phyloP scores from a whole-genome alignment of 2,797 vertebrate genomes.

The Acropternis orthonyx region DNA sequence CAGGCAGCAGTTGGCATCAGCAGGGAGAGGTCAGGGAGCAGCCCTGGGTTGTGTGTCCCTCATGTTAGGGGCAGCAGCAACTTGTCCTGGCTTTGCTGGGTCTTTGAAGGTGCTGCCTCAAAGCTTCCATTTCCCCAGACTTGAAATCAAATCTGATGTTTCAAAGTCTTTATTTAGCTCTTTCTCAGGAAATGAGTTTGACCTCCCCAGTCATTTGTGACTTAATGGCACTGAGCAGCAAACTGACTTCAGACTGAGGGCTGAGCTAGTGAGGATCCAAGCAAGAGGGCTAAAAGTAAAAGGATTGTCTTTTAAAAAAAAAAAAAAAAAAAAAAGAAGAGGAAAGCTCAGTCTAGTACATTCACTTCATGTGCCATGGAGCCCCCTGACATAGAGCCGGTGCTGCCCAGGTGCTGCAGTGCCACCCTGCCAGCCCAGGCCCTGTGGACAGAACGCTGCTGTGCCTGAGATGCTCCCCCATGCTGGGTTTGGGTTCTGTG shows the following conservation, averaged over 20 bases:
- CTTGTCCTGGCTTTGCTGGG: neutral
- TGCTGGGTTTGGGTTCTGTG: neutral
- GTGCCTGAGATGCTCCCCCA: neutral
- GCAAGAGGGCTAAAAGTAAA: neutral
- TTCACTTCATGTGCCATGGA: neutral
- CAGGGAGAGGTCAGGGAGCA: neutral
- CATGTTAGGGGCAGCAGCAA: neutral
- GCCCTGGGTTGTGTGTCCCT: neutral
- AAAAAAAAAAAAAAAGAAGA: too few species aligned
- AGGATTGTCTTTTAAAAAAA: neutral
- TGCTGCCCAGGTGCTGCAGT: neutral
- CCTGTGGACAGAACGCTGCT: neutral
- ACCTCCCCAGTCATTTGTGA: neutral
- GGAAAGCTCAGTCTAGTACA: neutral
- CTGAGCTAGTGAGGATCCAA: neutral
- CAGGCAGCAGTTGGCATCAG: neutral
- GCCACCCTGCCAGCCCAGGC: neutral
- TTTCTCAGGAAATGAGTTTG: neutral
- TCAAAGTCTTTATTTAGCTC: slow-evolving; percentile 18
- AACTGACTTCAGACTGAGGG: neutral
- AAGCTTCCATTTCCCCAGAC: neutral
- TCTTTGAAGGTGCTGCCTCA: neutral
- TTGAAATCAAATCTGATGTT: neutral
- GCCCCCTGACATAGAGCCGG: neutral
- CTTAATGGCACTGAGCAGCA: neutral